These are phyloP conservation scores for Meliscaeva auricollis DNA, from an alignment of 2,888 invertebrate genomes.

Conservation along the genomic window DNA sequence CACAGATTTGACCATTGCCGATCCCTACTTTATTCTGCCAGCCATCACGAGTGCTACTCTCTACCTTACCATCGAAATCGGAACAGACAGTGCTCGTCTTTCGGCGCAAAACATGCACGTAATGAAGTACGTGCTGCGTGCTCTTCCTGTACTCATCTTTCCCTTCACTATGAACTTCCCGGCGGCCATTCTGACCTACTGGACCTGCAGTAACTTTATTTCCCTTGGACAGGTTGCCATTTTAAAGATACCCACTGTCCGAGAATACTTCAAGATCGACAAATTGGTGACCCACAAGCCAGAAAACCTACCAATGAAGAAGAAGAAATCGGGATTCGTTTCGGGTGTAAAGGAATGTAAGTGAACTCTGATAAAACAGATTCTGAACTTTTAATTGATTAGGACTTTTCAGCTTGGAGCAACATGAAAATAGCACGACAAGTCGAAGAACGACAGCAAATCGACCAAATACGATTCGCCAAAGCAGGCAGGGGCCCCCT, in stretches of 20 bases:
- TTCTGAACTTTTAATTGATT: neutral
- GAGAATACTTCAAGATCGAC: slow-evolving; percentile 91
- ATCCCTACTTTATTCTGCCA: slow-evolving; percentile 95
- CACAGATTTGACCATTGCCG: slow-evolving; percentile 94
- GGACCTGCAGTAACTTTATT: slow-evolving; percentile 94
- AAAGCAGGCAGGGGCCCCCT: slow-evolving; percentile 94
- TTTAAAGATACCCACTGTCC: slow-evolving; percentile 90
- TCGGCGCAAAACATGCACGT: slow-evolving; percentile 88
- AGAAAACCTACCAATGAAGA: slow-evolving; percentile 87
- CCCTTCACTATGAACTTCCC: slow-evolving; percentile 95
- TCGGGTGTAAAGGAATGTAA: slow-evolving; percentile 92
- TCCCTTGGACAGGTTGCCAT: slow-evolving; percentile 92
- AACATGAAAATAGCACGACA: slow-evolving; percentile 92
- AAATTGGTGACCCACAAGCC: slow-evolving; percentile 86
- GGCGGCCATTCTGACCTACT: slow-evolving; percentile 94
- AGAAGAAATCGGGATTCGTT: slow-evolving; percentile 88
- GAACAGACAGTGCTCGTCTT: slow-evolving; percentile 90
- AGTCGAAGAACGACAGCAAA: slow-evolving; percentile 89
- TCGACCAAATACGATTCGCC: slow-evolving; percentile 92
- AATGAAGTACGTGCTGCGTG: slow-evolving; percentile 90
- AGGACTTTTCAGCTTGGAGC: slow-evolving; percentile 89
- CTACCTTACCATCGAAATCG: slow-evolving; percentile 92
- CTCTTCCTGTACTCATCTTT: slow-evolving; percentile 91
- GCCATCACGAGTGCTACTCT: slow-evolving; percentile 93
- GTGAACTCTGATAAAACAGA: slow-evolving; percentile 78